Evolutionary conservation across 2,888 invertebrate genomes (phyloP).

Genomic region (Callinectes sapidus): DNA sequence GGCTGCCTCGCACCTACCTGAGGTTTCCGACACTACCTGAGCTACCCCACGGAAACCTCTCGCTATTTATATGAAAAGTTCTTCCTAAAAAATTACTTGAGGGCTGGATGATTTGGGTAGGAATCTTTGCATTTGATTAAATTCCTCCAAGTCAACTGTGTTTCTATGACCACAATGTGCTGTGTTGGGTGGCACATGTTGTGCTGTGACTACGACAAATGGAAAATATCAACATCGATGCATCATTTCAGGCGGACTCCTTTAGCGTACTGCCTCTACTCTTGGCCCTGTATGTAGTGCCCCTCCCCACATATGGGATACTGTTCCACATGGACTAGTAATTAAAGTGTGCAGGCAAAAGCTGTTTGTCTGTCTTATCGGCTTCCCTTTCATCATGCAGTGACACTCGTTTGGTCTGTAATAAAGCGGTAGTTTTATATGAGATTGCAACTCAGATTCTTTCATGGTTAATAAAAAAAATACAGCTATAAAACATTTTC

Average conservation of each 20-base stretch:
- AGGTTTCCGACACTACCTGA: neutral
- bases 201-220: neutral
- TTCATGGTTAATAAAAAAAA: neutral
- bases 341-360: slow-evolving; percentile 16
- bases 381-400: neutral
- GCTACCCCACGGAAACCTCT: neutral
- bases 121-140: slow-evolving; percentile 53
- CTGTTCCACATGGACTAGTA: neutral
- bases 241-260: neutral
- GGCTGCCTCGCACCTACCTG: neutral
- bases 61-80: slow-evolving; percentile 16
- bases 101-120: slow-evolving; percentile 51
- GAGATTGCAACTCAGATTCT: neutral
- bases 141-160: slow-evolving; percentile 43
- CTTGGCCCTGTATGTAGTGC: neutral
- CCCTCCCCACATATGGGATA: neutral
- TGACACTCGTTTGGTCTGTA: neutral
- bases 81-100: slow-evolving; percentile 40
- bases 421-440: neutral
- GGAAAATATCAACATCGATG: neutral
- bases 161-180: neutral
- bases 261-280: neutral
- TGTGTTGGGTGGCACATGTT: neutral
- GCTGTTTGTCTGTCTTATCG: neutral
- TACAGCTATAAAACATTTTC: neutral